Percentiles rank a stretch among this genome's conserved stretches.
phyloP scores from a whole-genome alignment of 2,797 vertebrate genomes.

The Pangasius larnaudii region DNA sequence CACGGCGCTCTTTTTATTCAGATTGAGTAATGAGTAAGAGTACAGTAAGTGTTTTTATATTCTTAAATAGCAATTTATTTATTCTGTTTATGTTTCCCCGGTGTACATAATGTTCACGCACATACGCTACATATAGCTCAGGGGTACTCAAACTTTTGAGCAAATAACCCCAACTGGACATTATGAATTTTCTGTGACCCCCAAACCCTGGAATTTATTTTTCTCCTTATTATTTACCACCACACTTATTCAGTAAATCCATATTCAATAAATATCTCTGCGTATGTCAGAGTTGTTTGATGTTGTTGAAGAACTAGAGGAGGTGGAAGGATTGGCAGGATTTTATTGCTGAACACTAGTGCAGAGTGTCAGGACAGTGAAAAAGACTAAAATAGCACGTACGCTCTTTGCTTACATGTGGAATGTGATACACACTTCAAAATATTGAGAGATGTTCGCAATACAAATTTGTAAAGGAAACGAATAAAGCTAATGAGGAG shows the following conservation, averaged over 20 bases:
- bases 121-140: not conserved
- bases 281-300: not conserved
- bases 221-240: too few species aligned
- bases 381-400: not conserved
- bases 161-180: not conserved
- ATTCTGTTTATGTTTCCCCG: not conserved
- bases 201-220: too few species aligned
- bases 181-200: not conserved
- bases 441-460: not conserved
- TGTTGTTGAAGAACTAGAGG: not conserved
- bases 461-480: not conserved
- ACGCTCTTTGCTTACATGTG: not conserved
- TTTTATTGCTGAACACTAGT: not conserved
- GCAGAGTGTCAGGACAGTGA: not conserved
- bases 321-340: not conserved
- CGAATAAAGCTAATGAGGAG: not conserved
- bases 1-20: not conserved
- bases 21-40: not conserved
- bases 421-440: not conserved
- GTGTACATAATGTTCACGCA: not conserved
- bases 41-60: not conserved
- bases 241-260: not conserved
- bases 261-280: not conserved
- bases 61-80: not conserved
- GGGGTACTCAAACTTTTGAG: not conserved